Base-by-base conservation (phyloP, 2,113 vertebrate genomes). In the Vicugna pacos region DNA sequence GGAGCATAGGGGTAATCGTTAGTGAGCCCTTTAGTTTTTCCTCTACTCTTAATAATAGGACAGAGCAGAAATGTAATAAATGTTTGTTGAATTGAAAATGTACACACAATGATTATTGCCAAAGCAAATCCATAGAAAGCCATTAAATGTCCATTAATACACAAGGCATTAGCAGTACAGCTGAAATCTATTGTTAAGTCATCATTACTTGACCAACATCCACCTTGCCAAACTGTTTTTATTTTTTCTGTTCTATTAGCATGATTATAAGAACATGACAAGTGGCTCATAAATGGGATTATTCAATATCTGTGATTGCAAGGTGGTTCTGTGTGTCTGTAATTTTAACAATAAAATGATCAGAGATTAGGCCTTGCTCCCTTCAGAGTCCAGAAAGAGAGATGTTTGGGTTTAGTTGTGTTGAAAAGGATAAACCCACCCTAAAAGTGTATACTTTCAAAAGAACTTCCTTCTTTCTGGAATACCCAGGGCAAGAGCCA, bases 91-190 rank as follows among this genome's bases (percentile, higher is more conserved):
- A 65, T 35, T 93, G 62, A 76, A 84, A 62, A 48, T 19, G 58
- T 35, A 32, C 48, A 83, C 26, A 84, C 32, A 89, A 85, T 64
- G 11, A 67, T 80, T 76, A 84, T 46, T 96, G 76, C 77, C 91
- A 85, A 93, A 70, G 60, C 86, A 91, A 91, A 84, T 70, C 85
- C 77, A 58, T 62, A 58, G 20, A 50, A 56, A 83, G 35, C 38
- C 70, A 73, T 96, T 83, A 96, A 95, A 77, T 95, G 62, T 89
- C 86, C 90, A 93, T 89, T 85, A 93, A 91, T 70, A 46, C 42
- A 96, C 35, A 76, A 80, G 72, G 32, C 82, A 85, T 58, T 91
- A 84, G 64, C 64, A 22, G 35, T 42, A 91, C 22, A 86, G 62
- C 75, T 93, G 62, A 93, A 86, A 84, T 79, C 81, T 64, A 69